These are phyloP conservation scores for Habropoda laboriosa DNA, from an alignment of 1,140 invertebrate species.

Conservation along the genomic window DNA sequence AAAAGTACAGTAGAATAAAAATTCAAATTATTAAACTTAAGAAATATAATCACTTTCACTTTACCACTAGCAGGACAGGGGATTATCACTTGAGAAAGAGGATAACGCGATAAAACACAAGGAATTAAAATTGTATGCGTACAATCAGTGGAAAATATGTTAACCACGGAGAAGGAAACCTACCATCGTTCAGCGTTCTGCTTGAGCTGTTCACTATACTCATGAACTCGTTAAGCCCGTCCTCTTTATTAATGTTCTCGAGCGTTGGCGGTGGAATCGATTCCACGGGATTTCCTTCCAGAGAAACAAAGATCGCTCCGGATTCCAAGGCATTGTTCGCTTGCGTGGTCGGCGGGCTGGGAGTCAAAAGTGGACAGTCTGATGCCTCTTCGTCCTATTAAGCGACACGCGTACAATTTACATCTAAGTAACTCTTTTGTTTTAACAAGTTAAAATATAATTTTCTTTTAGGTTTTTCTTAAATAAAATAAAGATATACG, in stretches of 20 bases:
- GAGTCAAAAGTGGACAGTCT: slow-evolving; percentile 80
- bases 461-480: not conserved
- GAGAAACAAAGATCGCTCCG: slow-evolving; percentile 66
- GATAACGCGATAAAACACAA: too few relatives aligned
- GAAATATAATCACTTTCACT: too few relatives aligned
- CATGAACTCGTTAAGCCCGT: slow-evolving; percentile 76
- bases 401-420: slow-evolving; percentile 3
- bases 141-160: not conserved
- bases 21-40: too few relatives aligned
- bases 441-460: too few relatives aligned
- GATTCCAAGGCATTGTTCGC: slow-evolving; percentile 55
- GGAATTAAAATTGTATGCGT: not conserved
- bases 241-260: slow-evolving; percentile 76
- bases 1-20: too few relatives aligned
- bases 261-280: slow-evolving; percentile 69
- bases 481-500: not conserved
- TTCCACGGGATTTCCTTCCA: slow-evolving; percentile 71
- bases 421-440: not conserved
- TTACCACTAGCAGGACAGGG: not conserved
- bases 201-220: slow-evolving; percentile 79
- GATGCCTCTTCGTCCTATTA: slow-evolving; percentile 79
- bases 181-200: slow-evolving; percentile 76
- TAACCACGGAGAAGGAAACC: slow-evolving; percentile 28
- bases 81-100: not conserved
- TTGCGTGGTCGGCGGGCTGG: slow-evolving; percentile 72